phyloP scores from a whole-genome alignment of 1,140 invertebrate genomes.

The Hypsibius dujardini region DNA sequence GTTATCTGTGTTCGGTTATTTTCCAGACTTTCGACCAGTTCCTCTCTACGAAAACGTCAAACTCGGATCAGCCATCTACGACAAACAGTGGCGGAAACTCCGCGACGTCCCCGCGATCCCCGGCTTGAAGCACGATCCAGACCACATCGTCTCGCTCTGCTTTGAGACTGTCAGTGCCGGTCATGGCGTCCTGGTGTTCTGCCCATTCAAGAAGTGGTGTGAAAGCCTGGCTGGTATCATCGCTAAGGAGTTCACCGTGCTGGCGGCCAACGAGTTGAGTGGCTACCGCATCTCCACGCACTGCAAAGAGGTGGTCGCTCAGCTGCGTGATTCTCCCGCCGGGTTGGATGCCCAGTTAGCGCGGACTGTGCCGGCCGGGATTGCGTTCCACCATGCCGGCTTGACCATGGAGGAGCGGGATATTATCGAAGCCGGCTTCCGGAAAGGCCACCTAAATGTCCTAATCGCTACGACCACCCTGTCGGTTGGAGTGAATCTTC shows the following conservation, averaged over 20 bases:
- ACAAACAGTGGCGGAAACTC: background rate
- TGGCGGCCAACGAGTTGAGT: conserved; percentile 39
- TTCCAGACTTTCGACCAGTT: conserved; percentile 23
- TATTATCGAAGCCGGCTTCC: conserved; percentile 68
- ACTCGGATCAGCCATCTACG: conserved; percentile 19
- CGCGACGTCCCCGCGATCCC: conserved; percentile 15
- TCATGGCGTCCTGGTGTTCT: conserved; percentile 80
- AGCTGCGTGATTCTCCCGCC: conserved; percentile 60
- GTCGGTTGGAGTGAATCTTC: conserved; percentile 88
- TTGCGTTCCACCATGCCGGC: conserved; percentile 91
- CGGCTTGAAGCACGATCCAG: conserved; percentile 43
- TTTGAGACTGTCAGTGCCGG: conserved; percentile 66
- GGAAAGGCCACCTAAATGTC: conserved; percentile 57
- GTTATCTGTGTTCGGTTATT: conserved; percentile 13
- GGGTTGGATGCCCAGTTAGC: conserved; percentile 60
- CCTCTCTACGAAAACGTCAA: conserved; percentile 21
- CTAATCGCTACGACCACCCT: conserved; percentile 85
- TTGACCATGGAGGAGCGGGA: conserved; percentile 63
- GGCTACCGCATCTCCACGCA: conserved; percentile 21
- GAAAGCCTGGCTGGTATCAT: conserved; percentile 71
- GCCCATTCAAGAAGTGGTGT: conserved; percentile 82
- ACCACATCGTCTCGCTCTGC: conserved; percentile 63
- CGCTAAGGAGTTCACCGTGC: conserved; percentile 50
- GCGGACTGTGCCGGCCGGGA: conserved; percentile 63
- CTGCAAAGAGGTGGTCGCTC: conserved; percentile 52